Evolutionary conservation across 2,888 invertebrate genomes (phyloP).

Genomic region (Drosophila lacicola): DNA sequence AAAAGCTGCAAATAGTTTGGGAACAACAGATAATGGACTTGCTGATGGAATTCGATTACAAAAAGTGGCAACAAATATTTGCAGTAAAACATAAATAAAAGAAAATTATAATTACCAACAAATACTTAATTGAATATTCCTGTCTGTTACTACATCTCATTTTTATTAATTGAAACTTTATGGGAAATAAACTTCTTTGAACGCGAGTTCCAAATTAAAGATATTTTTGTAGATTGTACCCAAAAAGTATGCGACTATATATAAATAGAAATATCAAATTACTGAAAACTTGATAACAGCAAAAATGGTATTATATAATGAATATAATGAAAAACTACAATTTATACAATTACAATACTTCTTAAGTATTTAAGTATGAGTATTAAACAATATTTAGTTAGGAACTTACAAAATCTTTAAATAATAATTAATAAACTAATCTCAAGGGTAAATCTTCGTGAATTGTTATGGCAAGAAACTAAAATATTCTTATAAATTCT

Average conservation of each 20-base stretch:
- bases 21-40: constrained; percentile 43
- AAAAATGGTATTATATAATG: constrained; percentile 41
- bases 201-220: constrained; percentile 2
- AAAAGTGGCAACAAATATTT: constrained; percentile 40
- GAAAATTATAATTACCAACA: constrained; percentile 3
- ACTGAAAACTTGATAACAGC: constrained; percentile 17
- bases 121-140: constrained; percentile 1
- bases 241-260: constrained; percentile 22
- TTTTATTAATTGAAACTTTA: not conserved
- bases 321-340: constrained; percentile 45
- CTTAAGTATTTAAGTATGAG: constrained; percentile 38
- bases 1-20: constrained; percentile 38
- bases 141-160: not conserved
- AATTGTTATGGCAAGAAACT: constrained; percentile 53
- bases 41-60: constrained; percentile 61
- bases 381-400: constrained; percentile 67
- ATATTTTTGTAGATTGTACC: constrained; percentile 18
- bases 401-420: constrained; percentile 65
- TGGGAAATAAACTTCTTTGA: not conserved
- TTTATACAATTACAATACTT: constrained; percentile 53
- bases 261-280: constrained; percentile 15
- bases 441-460: constrained; percentile 54
- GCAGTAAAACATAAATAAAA: constrained; percentile 1
- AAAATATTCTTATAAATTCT: constrained; percentile 70
- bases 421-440: constrained; percentile 40